phyloP scores from a whole-genome alignment of 1,140 invertebrate species.

The Chionoecetes opilio region DNA sequence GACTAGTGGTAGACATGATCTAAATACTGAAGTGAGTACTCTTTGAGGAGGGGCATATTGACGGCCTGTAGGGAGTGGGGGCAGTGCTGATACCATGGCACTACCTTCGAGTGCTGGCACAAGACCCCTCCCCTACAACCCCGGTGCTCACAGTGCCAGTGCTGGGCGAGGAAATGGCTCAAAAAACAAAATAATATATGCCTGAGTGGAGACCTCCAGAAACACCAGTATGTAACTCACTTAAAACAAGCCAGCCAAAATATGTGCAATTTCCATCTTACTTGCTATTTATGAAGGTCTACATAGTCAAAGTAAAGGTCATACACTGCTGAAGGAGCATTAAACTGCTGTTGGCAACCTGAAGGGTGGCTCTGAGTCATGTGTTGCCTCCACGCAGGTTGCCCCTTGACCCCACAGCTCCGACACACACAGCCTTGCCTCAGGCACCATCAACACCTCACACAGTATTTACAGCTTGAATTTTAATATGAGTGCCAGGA shows the following conservation, averaged over 20 bases:
- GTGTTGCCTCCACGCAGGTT: constrained; percentile 50
- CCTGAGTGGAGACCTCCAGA: constrained; percentile 73
- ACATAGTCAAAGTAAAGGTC: constrained; percentile 35
- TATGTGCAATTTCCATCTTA: not conserved
- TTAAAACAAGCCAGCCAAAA: not conserved
- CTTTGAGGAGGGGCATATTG: not conserved
- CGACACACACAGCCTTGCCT: constrained; percentile 78
- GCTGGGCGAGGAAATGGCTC: constrained; percentile 51
- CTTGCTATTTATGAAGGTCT: constrained; percentile 68
- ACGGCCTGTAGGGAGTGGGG: not conserved
- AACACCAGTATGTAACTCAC: constrained; percentile 15
- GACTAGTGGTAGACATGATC: not conserved
- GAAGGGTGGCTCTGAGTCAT: constrained; percentile 34
- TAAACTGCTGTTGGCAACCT: constrained; percentile 69
- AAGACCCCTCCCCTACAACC: not conserved
- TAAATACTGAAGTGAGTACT: not conserved
- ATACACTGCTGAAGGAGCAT: constrained; percentile 72
- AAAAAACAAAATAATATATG: constrained; percentile 66
- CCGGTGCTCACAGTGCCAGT: constrained; percentile 57
- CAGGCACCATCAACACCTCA: constrained; percentile 77
- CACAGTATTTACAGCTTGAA: constrained; percentile 67
- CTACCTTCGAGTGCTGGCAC: not conserved
- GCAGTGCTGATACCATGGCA: not conserved
- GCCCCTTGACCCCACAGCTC: constrained; percentile 69
- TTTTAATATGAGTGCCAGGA: constrained; percentile 56